Evolutionary conservation across 1,140 invertebrate genomes (phyloP), one percentile per base, ranked within the genome.

Genomic region (Conus ventricosus): DNA sequence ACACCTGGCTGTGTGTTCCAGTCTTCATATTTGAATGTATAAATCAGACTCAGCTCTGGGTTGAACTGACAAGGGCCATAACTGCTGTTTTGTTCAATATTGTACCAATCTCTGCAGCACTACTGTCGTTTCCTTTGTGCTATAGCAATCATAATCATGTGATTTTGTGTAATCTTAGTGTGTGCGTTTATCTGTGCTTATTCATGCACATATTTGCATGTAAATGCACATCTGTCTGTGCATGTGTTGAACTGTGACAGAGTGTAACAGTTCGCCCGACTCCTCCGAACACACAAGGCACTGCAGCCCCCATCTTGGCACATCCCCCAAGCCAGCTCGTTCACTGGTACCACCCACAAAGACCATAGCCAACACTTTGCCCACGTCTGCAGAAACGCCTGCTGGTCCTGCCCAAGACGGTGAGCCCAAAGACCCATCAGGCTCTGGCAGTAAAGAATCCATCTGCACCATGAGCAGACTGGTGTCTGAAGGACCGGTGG

Each of bases 401-500:
- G 67, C 15, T 20, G 6, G 4, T 7, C 67, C 67, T 17, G 13
- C 67, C 11, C 11, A n/a, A 20, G 23, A 8, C 11, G 20, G 67
- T n/a, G 67, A 71, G 17, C 67, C 20, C 67, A 71, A 23, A 8
- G 23, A 7, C 11, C 67, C 23, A n/a, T 71, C 67, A 23, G 67
- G 67, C 23, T 71, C 67, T 71, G 67, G 67, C 20, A 23, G 13
- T 7, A 71, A 71, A n/a, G 67, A 71, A 71, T 71, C 67, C 11
- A n/a, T 20, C 7, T 63, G 60, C 1, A 13, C 11, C 6, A 20
- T 71, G 67, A 71, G 67, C 67, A 71, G 17, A 6, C 20, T 71
- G 67, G 20, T 71, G 67, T 71, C 67, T 71, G 67, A 71, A 20
- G 67, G 67, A 51, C 91, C 92, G 13, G 85, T 92, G 63, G 91